Conservation (phyloP, 2,113 vertebrate genomes). For the Callopanchax toddi region DNA sequence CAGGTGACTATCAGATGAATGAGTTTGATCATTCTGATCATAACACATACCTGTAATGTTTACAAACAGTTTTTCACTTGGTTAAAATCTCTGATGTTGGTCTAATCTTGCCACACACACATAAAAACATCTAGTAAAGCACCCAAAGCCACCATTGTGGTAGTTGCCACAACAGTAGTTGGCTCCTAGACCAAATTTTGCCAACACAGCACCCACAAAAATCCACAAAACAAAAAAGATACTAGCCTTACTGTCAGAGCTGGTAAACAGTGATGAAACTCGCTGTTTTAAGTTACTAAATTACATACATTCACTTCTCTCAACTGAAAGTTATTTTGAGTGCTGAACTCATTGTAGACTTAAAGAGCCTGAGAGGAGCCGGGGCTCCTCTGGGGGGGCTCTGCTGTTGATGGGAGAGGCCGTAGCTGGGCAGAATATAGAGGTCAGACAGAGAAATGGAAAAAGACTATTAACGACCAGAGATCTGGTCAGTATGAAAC, state of each 20-base stretch:
- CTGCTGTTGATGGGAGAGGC: constrained; percentile 35
- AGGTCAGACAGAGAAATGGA: constrained; percentile 48
- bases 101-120: constrained; percentile 3
- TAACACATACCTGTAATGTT: too few species aligned
- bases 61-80: not conserved
- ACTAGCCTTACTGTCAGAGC: not conserved
- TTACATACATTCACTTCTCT: not conserved
- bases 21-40: not conserved
- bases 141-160: not conserved
- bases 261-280: not conserved
- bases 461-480: constrained; percentile 9
- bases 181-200: not conserved
- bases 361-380: constrained; percentile 36
- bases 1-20: not conserved
- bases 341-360: not conserved
- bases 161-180: constrained; percentile 1
- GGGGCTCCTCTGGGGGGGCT: not conserved
- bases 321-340: not conserved
- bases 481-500: constrained; percentile 10
- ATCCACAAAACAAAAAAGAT: not conserved
- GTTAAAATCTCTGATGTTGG: not conserved
- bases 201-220: not conserved
- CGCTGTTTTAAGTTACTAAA: not conserved
- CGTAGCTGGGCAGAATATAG: constrained; percentile 39
- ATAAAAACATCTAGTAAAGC: not conserved